These are phyloP conservation scores for Leptopilina drosophilae DNA, from an alignment of 2,888 invertebrate genomes.

Conservation along the genomic window DNA sequence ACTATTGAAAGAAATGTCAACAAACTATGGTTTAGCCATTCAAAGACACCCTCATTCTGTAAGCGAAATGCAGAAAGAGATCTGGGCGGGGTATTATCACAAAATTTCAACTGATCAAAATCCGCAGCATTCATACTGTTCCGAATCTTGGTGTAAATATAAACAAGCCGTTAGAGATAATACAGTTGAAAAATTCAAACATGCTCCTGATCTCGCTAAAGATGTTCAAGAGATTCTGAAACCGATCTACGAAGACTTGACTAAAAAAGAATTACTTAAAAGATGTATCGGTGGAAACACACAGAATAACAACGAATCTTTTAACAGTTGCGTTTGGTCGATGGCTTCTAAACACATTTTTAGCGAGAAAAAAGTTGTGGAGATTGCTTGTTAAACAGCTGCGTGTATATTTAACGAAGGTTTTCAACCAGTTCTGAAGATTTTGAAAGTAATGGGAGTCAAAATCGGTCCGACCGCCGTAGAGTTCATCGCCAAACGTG, in stretches of 20 bases:
- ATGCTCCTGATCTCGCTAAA: too few species aligned
- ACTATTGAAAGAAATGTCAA: constrained; percentile 55
- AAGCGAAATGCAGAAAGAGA: constrained; percentile 49
- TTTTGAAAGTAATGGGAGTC: constrained; percentile 54
- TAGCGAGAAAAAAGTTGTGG: constrained; percentile 50
- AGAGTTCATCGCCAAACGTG: constrained; percentile 44
- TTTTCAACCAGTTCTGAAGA: constrained; percentile 54
- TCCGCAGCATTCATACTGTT: constrained; percentile 54
- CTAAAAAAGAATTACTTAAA: constrained; percentile 50
- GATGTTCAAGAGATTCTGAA: too few species aligned
- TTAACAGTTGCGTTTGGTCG: constrained; percentile 53
- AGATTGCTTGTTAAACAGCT: constrained; percentile 49
- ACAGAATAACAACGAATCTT: constrained; percentile 57
- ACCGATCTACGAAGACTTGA: constrained; percentile 42
- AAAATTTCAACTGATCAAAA: constrained; percentile 56
- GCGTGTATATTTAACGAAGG: constrained; percentile 58
- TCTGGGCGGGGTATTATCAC: constrained; percentile 51
- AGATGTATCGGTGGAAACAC: constrained; percentile 54
- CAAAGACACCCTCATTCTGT: constrained; percentile 46
- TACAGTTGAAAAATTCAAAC: constrained; percentile 39
- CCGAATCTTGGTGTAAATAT: constrained; percentile 51
- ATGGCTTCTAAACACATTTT: constrained; percentile 57
- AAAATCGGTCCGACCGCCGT: constrained; percentile 49
- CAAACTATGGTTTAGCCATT: constrained; percentile 61
- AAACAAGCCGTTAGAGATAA: constrained; percentile 47